These are phyloP conservation scores for Carposina sasakii DNA, from an alignment of 1,140 invertebrate species.

Conservation along the genomic window DNA sequence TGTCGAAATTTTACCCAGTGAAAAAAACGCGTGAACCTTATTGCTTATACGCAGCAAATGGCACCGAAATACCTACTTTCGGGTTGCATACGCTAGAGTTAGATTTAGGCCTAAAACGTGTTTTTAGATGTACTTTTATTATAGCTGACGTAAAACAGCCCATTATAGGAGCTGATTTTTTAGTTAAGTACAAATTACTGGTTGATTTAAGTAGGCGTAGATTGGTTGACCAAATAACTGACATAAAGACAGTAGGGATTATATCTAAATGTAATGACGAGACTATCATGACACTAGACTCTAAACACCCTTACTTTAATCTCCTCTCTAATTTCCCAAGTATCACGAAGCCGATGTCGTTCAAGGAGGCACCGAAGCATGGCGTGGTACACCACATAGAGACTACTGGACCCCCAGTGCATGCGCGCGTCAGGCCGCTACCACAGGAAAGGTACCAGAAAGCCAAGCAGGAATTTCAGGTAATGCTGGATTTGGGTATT, in stretches of 20 bases:
- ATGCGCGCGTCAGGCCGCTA: background rate
- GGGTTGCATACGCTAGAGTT: conserved; percentile 8
- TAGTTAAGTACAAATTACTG: conserved; percentile 33
- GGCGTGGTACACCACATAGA: conserved; percentile 3
- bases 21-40: no score
- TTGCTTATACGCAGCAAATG: no score
- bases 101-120: conserved; percentile 26
- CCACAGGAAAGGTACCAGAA: conserved; percentile 1
- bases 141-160: conserved; percentile 37
- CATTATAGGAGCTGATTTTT: conserved; percentile 47
- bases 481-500: conserved; percentile 10
- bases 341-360: conserved; percentile 19
- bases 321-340: conserved; percentile 19
- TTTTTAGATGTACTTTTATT: conserved; percentile 39
- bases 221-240: conserved; percentile 30
- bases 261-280: background rate
- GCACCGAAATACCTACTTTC: no score
- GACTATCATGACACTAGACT: background rate
- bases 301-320: background rate
- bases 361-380: conserved; percentile 4
- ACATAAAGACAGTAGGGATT: background rate
- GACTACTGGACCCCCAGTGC: conserved; percentile 10
- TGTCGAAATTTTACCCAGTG: no score
- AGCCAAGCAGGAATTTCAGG: conserved; percentile 3
- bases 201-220: conserved; percentile 32